Evolutionary conservation across 2,888 invertebrate genomes (phyloP).

Genomic region (Chydorus sphaericus): DNA sequence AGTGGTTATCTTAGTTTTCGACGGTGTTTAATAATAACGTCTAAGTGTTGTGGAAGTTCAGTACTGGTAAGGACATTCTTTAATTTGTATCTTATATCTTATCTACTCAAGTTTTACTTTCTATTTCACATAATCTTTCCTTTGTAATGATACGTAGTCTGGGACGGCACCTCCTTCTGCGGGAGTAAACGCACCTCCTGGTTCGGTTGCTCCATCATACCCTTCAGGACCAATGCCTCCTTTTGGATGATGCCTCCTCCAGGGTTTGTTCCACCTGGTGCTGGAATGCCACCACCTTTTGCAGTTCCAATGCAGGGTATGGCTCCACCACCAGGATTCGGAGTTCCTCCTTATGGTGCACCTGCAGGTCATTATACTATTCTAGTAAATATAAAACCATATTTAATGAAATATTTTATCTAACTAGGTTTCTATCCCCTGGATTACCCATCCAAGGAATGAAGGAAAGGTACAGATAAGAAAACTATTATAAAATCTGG

Average conservation of each 20-base stretch:
- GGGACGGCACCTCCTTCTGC: not conserved
- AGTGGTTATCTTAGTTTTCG: no score
- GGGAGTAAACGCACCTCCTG: not conserved
- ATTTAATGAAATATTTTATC: not conserved
- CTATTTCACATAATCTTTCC: not conserved
- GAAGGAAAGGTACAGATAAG: not conserved
- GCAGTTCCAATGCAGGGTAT: slow-evolving; percentile 55
- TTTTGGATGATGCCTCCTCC: slow-evolving; percentile 14
- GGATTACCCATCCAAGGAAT: not conserved
- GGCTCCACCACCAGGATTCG: slow-evolving; percentile 58
- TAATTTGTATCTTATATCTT: no score
- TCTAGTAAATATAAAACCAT: not conserved
- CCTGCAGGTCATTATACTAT: not conserved
- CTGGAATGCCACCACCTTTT: slow-evolving; percentile 36
- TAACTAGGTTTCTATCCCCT: not conserved
- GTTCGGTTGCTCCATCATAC: not conserved
- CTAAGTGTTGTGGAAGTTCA: no score
- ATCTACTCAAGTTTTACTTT: not conserved
- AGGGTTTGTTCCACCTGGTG: slow-evolving; percentile 14
- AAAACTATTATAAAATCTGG: not conserved
- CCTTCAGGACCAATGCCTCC: slow-evolving; percentile 8
- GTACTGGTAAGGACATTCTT: no score
- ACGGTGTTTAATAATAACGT: no score
- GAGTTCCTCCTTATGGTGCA: slow-evolving; percentile 29
- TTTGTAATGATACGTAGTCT: slow-evolving; percentile 6